Conservation (phyloP, 2,797 vertebrate genomes). For the Mormyrus hasselquistii region DNA sequence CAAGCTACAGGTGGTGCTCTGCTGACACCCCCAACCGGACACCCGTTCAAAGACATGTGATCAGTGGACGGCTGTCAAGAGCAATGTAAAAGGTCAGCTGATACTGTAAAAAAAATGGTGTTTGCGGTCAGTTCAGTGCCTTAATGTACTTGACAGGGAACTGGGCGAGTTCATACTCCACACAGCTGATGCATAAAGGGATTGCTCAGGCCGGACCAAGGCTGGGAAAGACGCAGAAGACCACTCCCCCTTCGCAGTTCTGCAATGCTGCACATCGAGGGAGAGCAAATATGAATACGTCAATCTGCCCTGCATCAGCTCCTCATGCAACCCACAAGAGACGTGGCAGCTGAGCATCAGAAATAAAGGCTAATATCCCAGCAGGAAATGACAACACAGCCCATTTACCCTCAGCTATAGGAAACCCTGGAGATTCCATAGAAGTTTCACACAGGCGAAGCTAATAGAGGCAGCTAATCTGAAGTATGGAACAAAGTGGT, state of each 20-base stretch:
- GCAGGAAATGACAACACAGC: background rate
- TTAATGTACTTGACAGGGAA: background rate
- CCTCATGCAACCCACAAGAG: background rate
- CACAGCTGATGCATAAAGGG: background rate
- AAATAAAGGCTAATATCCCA: background rate
- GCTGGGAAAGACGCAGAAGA: background rate
- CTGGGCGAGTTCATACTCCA: background rate
- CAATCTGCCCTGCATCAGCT: background rate
- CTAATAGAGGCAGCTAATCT: background rate
- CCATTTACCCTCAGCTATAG: background rate
- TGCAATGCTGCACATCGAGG: background rate
- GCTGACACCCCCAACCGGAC: background rate
- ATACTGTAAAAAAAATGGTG: background rate
- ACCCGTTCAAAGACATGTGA: background rate
- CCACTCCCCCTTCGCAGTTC: background rate
- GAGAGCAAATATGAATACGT: background rate
- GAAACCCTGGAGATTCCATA: background rate
- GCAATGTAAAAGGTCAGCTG: background rate
- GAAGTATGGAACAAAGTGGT: background rate
- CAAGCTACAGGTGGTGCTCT: background rate
- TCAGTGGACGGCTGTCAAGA: background rate
- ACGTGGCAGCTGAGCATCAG: background rate
- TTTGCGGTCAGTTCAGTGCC: background rate
- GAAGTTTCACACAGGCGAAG: background rate
- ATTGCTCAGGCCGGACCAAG: background rate